These are phyloP conservation scores for Oreochromis spilurus DNA, from an alignment of 2,113 vertebrate genomes.

Conservation along the genomic window DNA sequence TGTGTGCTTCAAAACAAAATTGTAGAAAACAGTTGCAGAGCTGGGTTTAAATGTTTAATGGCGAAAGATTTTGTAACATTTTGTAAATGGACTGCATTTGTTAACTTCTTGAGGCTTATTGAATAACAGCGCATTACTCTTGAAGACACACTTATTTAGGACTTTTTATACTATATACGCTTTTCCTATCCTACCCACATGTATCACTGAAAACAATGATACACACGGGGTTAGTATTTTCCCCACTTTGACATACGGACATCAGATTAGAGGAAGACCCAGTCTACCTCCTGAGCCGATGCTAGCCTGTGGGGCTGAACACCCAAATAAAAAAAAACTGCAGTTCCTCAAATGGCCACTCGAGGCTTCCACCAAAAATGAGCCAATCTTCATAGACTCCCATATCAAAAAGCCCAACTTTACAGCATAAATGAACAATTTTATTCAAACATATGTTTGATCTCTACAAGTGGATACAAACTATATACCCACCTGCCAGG, in stretches of 20 bases:
- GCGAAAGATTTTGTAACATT: neutral
- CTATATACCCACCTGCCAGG: neutral
- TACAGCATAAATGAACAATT: neutral
- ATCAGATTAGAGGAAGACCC: neutral
- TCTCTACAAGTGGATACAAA: neutral
- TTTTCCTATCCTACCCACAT: neutral
- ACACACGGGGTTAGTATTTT: neutral
- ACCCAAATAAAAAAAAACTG: accelerated
- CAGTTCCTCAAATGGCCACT: neutral
- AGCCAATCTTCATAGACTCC: neutral
- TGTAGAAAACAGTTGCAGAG: neutral
- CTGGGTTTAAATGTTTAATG: neutral
- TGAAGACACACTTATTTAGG: neutral
- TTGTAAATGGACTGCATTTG: neutral
- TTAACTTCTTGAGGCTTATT: neutral
- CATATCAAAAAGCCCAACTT: neutral
- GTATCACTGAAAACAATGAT: neutral
- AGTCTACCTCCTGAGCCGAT: neutral
- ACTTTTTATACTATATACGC: neutral
- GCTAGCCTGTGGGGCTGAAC: neutral
- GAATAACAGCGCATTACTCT: neutral
- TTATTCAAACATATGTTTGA: neutral
- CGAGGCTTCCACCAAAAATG: neutral
- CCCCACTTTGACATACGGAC: neutral
- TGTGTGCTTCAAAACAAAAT: neutral